These are phyloP conservation scores for Centropus unirufus DNA, from an alignment of 2,113 vertebrate genomes.

Conservation along the genomic window DNA sequence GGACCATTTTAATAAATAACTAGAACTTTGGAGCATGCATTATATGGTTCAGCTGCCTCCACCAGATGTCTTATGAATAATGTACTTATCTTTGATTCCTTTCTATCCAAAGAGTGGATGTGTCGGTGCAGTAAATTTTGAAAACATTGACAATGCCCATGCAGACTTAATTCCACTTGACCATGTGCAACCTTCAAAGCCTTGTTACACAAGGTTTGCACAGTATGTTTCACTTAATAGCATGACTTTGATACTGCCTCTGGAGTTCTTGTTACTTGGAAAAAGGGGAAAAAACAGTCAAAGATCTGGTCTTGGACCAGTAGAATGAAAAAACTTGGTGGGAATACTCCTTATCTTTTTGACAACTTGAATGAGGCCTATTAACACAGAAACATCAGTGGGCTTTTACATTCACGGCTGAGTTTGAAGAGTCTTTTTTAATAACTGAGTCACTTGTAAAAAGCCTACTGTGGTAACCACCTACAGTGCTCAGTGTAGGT, in stretches of 20 bases:
- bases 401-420: neutral
- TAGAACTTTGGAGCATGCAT: slow-evolving; percentile 17
- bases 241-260: neutral
- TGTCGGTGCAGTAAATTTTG: slow-evolving; percentile 70
- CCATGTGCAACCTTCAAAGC: slow-evolving; percentile 41
- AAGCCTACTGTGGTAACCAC: neutral
- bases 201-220: slow-evolving; percentile 32
- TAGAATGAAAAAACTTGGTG: neutral
- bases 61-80: slow-evolving; percentile 47
- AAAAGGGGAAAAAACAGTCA: neutral
- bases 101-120: slow-evolving; percentile 68
- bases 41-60: neutral
- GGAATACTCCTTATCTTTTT: neutral
- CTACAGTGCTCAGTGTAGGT: neutral
- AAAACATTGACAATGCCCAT: slow-evolving; percentile 68
- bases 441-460: neutral
- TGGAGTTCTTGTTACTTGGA: neutral
- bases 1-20: slow-evolving; percentile 39
- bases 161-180: slow-evolving; percentile 66
- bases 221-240: slow-evolving; percentile 39
- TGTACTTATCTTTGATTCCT: neutral
- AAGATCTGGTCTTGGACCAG: neutral
- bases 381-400: neutral
- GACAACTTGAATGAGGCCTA: neutral
- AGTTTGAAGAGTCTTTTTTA: neutral